phyloP scores from a whole-genome alignment of 2,113 vertebrate genomes.

The Ctenomys sociabilis region DNA sequence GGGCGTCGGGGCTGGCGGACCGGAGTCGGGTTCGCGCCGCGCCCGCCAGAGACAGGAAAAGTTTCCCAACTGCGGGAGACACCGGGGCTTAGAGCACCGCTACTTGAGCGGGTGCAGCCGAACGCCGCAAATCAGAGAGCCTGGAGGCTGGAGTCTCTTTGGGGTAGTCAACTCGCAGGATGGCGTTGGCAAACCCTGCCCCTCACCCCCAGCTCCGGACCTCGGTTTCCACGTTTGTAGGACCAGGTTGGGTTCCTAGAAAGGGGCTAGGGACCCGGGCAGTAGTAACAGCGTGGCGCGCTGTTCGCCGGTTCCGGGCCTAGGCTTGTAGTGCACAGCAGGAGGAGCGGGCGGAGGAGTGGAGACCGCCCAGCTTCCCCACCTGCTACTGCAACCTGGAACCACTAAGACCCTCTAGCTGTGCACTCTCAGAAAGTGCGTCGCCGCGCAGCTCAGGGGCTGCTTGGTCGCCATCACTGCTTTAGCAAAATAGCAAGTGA shows the following conservation, averaged over 20 bases:
- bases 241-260: neutral
- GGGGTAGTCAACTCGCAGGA: neutral
- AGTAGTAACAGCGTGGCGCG: neutral
- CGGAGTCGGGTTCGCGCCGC: neutral
- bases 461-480: neutral
- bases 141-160: neutral
- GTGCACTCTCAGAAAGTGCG: neutral
- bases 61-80: conserved; percentile 56
- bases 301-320: neutral
- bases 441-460: neutral
- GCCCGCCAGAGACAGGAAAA: conserved; percentile 53
- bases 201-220: neutral
- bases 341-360: neutral
- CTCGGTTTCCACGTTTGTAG: neutral
- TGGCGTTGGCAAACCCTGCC: too few species aligned
- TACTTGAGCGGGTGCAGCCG: neutral
- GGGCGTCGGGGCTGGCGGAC: neutral
- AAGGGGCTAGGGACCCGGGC: neutral
- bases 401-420: neutral
- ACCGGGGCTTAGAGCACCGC: neutral
- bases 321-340: neutral
- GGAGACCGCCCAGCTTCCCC: neutral
- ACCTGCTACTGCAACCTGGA: neutral
- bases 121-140: neutral
- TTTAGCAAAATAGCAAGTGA: neutral